phyloP scores from a whole-genome alignment of 2,888 invertebrate species.

The Drosophila ustulata region DNA sequence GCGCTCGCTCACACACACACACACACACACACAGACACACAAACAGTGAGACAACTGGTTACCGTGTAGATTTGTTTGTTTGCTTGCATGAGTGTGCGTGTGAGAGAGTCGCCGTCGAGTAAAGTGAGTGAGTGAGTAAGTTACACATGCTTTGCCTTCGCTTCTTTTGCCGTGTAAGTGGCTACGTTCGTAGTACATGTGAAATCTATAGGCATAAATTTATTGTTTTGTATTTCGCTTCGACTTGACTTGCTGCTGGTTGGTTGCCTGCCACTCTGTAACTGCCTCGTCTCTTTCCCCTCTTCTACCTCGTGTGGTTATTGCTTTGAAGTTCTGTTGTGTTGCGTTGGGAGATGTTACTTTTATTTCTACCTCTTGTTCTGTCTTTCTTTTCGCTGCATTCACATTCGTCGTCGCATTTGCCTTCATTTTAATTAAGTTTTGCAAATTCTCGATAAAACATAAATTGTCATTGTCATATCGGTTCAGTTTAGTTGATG shows the following conservation, averaged over 20 bases:
- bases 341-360: conserved; percentile 38
- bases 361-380: conserved; percentile 49
- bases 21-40: conserved; percentile 23
- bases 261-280: neutral
- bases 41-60: conserved; percentile 48
- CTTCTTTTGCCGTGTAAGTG: conserved; percentile 50
- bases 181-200: conserved; percentile 63
- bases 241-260: conserved; percentile 44
- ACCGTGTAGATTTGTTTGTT: conserved; percentile 38
- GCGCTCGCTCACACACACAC: conserved; percentile 54
- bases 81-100: conserved; percentile 21
- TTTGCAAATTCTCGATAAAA: conserved; percentile 54
- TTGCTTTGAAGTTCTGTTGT: conserved; percentile 22
- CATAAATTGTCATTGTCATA: conserved; percentile 61
- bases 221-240: conserved; percentile 73
- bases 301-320: conserved; percentile 19
- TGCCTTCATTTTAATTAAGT: conserved; percentile 62
- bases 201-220: conserved; percentile 79
- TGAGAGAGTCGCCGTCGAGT: conserved; percentile 30
- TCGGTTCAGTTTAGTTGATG: conserved; percentile 10
- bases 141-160: conserved; percentile 43
- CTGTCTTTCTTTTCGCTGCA: conserved; percentile 64
- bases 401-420: conserved; percentile 46
- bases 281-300: neutral
- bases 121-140: conserved; percentile 44